These are phyloP conservation scores for Struthidea cinerea DNA, from an alignment of 2,113 vertebrate genomes.

Conservation along the genomic window DNA sequence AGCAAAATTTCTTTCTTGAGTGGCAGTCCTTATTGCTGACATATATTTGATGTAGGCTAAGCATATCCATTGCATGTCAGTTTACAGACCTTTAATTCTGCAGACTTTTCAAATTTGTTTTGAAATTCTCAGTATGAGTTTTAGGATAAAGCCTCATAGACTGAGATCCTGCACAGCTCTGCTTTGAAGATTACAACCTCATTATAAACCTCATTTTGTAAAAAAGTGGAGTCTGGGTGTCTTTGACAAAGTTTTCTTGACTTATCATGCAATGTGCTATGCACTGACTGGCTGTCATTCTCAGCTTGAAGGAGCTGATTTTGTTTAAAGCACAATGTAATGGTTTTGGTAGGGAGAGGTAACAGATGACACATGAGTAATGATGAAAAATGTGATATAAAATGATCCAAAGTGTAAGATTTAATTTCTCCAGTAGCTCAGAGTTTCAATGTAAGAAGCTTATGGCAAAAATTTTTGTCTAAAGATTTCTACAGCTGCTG, in stretches of 20 bases:
- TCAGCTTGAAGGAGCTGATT: not conserved
- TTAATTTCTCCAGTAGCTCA: not conserved
- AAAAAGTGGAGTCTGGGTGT: not conserved
- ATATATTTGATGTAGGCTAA: slow-evolving; percentile 56
- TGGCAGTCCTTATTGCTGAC: slow-evolving; percentile 60
- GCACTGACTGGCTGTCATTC: not conserved
- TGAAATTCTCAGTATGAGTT: slow-evolving; percentile 17
- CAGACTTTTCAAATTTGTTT: slow-evolving; percentile 59
- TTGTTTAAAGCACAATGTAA: not conserved
- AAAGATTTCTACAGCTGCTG: not conserved
- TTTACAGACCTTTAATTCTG: slow-evolving; percentile 56
- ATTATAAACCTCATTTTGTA: slow-evolving; percentile 21
- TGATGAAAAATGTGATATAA: not conserved
- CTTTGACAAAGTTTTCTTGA: slow-evolving; percentile 14
- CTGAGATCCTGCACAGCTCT: slow-evolving; percentile 4
- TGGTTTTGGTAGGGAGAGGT: not conserved
- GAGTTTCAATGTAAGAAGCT: not conserved
- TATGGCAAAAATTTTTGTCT: not conserved
- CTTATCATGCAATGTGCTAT: not conserved
- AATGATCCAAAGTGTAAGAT: not conserved
- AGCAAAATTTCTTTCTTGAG: slow-evolving; percentile 62
- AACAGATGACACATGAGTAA: not conserved
- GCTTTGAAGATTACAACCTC: slow-evolving; percentile 35
- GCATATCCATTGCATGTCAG: slow-evolving; percentile 42
- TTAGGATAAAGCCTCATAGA: slow-evolving; percentile 2